Evolutionary conservation across 2,888 invertebrate genomes (phyloP).

Genomic region (Aproaerema taeniolella): DNA sequence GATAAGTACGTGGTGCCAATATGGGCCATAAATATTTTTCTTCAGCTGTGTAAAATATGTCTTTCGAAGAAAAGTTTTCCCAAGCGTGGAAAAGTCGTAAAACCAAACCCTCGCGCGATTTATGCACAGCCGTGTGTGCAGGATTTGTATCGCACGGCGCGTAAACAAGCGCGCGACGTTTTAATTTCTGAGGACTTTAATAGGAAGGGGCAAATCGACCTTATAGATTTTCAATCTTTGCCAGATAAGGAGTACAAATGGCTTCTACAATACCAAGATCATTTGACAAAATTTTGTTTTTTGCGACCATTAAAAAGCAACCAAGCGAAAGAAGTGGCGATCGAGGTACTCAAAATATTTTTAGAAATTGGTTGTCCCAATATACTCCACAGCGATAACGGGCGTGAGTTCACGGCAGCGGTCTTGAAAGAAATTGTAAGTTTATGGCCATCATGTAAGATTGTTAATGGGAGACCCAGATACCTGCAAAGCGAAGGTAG

Average conservation of each 20-base stretch:
- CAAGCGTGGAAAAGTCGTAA: conserved; percentile 26
- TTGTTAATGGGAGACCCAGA: not conserved
- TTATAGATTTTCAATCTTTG: not conserved
- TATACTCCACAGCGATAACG: conserved; percentile 7
- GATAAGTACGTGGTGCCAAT: conserved; percentile 22
- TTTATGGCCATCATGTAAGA: conserved; percentile 1
- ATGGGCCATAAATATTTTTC: conserved; percentile 22
- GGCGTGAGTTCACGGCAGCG: conserved; percentile 1
- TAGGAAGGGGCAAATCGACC: conserved; percentile 3
- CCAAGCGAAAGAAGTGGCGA: conserved; percentile 29
- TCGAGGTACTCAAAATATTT: conserved; percentile 28
- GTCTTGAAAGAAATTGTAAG: not conserved
- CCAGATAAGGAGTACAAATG: conserved; percentile 1
- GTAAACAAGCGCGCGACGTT: no score
- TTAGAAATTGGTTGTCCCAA: conserved; percentile 5
- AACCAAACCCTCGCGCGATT: no score
- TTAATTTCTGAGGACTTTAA: conserved; percentile 31
- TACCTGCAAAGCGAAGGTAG: not conserved
- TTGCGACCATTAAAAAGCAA: conserved; percentile 1
- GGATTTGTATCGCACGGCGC: no score
- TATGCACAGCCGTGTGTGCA: no score
- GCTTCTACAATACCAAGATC: not conserved
- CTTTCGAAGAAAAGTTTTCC: conserved; percentile 19
- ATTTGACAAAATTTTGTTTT: not conserved
- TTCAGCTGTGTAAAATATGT: conserved; percentile 24